These are phyloP conservation scores for Trachelipus rathkii DNA, from an alignment of 1,140 invertebrate genomes.

Conservation along the genomic window DNA sequence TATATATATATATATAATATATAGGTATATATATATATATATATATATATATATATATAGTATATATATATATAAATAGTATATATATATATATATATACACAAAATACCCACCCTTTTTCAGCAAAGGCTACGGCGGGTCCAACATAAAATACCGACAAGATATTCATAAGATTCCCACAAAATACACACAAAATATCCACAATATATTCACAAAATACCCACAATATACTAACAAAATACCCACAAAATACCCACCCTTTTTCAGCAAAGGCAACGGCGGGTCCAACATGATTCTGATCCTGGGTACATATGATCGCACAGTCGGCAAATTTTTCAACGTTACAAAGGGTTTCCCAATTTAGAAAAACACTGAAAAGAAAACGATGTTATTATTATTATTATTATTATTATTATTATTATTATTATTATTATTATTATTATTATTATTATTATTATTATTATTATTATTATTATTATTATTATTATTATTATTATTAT, in stretches of 20 bases:
- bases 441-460: no score
- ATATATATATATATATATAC: no score
- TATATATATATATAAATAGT: no score
- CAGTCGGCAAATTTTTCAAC: slow-evolving; percentile 52
- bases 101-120: no score
- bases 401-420: neutral
- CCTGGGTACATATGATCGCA: slow-evolving; percentile 53
- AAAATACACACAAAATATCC: neutral
- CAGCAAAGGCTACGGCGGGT: no score
- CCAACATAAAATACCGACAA: no score
- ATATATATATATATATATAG: no score
- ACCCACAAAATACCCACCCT: slow-evolving; percentile 46
- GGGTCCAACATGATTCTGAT: slow-evolving; percentile 52
- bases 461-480: no score
- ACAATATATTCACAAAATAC: neutral
- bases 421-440: no score
- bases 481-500: no score
- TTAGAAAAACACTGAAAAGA: slow-evolving; percentile 45
- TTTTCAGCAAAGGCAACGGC: slow-evolving; percentile 53
- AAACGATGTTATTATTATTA: slow-evolving; percentile 25
- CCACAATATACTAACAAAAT: neutral
- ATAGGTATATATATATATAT: no score
- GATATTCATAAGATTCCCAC: neutral
- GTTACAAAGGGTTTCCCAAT: slow-evolving; percentile 48
- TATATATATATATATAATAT: no score